Evolutionary conservation across 2,797 vertebrate genomes (phyloP), one percentile per base, ranked within the genome.

Genomic region (Lophius americanus): DNA sequence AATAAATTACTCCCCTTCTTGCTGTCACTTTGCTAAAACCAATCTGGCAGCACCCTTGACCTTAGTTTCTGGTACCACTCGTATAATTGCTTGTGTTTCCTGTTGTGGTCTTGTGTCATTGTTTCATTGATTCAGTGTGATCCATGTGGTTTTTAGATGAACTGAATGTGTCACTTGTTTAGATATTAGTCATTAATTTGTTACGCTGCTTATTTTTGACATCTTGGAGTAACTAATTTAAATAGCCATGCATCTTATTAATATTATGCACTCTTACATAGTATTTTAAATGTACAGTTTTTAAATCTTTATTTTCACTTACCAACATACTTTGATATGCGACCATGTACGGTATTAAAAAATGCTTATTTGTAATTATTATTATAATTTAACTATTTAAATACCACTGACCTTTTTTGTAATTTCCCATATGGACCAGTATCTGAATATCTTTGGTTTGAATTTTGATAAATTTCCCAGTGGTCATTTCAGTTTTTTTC

Each of bases 21-120:
- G 64, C 62, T 78, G 72, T 73, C 78, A 70, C 68, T 51, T 64
- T 1, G 1, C 67, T 75, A 75, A 75, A 76, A 62, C 65, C 70
- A 70, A 53, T 73, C 74, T 83, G 76, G 85, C 59, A 0, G 49
- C 59, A 51, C 33, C 41, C 67, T 78, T 44, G 52, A 74, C 72
- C 77, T 81, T 64, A 61, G 50, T 70, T 73, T 67, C 61, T 52
- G 43, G 51, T 70, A 14, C 71, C 51, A 13, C 50, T 65, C 23
- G 23, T 23, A 41, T 74, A 61, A 74, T 69, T 76, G 61, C 55
- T 70, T 49, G 8, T 63, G 51, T 54, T 68, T 44, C 42, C 5
- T 33, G 6, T 39, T 64, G 56, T 76, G 57, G 13, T 61, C 46
- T 75, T 72, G 51, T 69, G 64, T 73, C 13, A 49, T 76, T 67